A percentile compares a stretch with the other conserved stretches of the same genome.
phyloP scores from a whole-genome alignment of 2,113 vertebrate species.

The Nothoprocta perdicaria region DNA sequence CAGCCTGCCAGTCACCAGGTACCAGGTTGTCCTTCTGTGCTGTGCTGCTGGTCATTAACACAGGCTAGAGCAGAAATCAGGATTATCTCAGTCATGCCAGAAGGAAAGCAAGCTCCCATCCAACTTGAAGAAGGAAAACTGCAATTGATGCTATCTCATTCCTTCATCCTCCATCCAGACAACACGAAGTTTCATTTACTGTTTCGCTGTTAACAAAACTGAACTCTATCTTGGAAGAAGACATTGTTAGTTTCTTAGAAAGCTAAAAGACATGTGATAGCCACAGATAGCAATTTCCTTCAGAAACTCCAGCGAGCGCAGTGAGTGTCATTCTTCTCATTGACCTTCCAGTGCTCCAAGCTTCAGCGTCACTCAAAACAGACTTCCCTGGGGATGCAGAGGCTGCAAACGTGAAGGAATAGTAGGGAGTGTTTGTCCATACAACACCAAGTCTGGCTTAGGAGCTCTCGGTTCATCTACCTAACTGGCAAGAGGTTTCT shows the following conservation, averaged over 20 bases:
- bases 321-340: not conserved
- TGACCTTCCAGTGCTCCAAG: not conserved
- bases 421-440: not conserved
- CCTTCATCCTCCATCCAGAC: not conserved
- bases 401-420: not conserved
- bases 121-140: not conserved
- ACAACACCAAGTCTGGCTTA: not conserved
- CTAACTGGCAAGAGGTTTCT: not conserved
- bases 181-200: not conserved
- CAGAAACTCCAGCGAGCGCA: not conserved
- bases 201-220: not conserved
- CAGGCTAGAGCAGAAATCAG: rapidly evolving
- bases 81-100: not conserved
- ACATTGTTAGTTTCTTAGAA: not conserved
- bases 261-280: not conserved
- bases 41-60: not conserved
- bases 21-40: not conserved
- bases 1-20: not conserved
- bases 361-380: not conserved
- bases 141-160: not conserved
- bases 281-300: not conserved
- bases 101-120: not conserved
- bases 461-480: not conserved
- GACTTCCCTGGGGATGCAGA: not conserved
- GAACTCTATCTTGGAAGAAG: not conserved